Base-by-base conservation (phyloP, 1,140 invertebrate genomes). In the Gonatopus flavifemur region DNA sequence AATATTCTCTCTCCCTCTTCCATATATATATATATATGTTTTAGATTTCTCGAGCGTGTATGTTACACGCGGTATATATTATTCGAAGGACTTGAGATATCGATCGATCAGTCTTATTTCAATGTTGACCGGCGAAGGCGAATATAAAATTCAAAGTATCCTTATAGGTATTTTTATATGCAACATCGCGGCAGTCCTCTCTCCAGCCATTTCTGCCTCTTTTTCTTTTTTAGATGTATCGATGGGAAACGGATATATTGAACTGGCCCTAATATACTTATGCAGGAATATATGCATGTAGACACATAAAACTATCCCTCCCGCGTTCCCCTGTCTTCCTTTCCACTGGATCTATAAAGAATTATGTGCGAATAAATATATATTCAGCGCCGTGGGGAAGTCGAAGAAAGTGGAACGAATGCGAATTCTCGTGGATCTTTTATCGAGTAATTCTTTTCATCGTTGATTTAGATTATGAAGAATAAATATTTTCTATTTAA, bases 91-190 rank as follows among this genome's bases (percentile, higher is more conserved):
- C n/a, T n/a, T n/a, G 51, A 49, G 53, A 62, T 54, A 66, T 58
- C 62, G 64, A 65, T 67, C 67, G 64, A 66, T 64, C 69, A n/a
- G 44, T 43, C 60, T 72, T 61, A 67, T 72, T 70, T 70, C 57
- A 71, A 71, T 70, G 65, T 69, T 73, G 70, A 73, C 70, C 69
- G 66, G 47, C 38, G 44, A 36, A 48, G 44, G 50, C 40, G 53
- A 59, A 72, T 70, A 59, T 67, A 60, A 70, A 70, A 68, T 70
- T 68, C 67, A 70, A 70, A 68, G 59, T 66, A 62, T 62, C 63
- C 58, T 62, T 63, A 70, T 68, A 60, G 69, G 62, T 62, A 73
- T 67, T 73, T 73, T 73, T 66, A 70, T 73, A 64, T 55, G 55
- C n/a, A n/a, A n/a, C n/a, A n/a, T n/a, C n/a, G n/a, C 57, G 40